These are phyloP conservation scores for Falco rusticolus DNA, from an alignment of 2,797 vertebrate genomes.

Conservation along the genomic window DNA sequence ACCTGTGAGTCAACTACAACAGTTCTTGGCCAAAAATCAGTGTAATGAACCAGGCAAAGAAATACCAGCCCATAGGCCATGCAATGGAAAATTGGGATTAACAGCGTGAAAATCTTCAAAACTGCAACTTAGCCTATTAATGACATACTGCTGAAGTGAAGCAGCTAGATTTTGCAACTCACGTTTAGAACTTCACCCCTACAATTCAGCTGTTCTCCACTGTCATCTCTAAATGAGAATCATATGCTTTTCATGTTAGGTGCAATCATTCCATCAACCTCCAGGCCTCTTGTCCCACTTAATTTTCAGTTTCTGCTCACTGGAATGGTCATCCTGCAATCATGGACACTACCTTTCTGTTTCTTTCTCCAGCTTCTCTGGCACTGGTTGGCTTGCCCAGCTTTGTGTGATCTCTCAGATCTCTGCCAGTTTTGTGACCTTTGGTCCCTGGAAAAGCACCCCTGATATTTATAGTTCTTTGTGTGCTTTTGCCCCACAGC, in stretches of 20 bases:
- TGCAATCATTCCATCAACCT: background rate
- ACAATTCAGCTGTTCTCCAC: background rate
- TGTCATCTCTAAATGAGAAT: background rate
- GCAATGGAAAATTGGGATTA: slow-evolving; percentile 49
- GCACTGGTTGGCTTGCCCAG: background rate
- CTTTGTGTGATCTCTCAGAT: background rate
- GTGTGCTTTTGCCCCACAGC: background rate
- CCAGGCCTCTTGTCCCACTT: background rate
- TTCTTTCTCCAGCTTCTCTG: background rate
- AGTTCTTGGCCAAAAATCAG: slow-evolving; percentile 43
- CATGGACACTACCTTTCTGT: background rate
- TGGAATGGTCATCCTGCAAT: background rate
- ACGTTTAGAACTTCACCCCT: slow-evolving; percentile 10
- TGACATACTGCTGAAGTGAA: slow-evolving; percentile 37
- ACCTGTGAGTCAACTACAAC: slow-evolving; percentile 66
- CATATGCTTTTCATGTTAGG: background rate
- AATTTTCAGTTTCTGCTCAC: background rate
- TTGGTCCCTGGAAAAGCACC: background rate
- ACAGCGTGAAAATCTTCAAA: slow-evolving; percentile 29
- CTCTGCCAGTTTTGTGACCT: background rate
- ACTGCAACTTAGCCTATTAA: slow-evolving; percentile 19
- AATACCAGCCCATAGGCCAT: slow-evolving; percentile 46
- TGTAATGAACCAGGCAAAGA: slow-evolving; percentile 42
- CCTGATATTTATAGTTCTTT: background rate
- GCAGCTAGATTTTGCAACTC: background rate